Conservation (phyloP, 2,113 vertebrate genomes). For the Myotis yumanensis region DNA sequence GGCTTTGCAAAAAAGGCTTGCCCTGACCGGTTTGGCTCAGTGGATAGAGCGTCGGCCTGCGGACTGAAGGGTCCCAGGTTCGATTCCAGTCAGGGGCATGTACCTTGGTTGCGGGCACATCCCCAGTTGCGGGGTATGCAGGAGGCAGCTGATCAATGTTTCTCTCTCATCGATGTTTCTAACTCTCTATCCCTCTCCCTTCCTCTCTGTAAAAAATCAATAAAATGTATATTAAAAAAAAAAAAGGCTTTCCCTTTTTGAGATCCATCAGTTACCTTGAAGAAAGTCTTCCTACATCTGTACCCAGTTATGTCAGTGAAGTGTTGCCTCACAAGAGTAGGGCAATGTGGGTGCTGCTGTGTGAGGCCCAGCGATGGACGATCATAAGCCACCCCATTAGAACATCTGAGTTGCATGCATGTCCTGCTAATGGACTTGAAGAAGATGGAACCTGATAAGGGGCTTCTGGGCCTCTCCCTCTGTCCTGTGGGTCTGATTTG, state of each 20-base stretch:
- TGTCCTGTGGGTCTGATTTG: not conserved
- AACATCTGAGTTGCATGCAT: not conserved
- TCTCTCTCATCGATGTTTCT: too few species aligned
- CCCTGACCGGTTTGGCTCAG: too few species aligned
- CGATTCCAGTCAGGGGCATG: too few species aligned
- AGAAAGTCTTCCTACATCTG: not conserved
- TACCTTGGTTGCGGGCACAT: too few species aligned
- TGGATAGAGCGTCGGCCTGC: too few species aligned
- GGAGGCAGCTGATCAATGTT: too few species aligned
- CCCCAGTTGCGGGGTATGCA: too few species aligned
- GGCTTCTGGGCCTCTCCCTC: not conserved
- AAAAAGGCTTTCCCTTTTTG: not conserved
- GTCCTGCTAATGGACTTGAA: not conserved
- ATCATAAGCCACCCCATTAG: not conserved
- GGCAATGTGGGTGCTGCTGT: accelerated
- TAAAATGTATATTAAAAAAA: not conserved
- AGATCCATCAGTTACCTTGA: not conserved
- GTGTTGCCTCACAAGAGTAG: not conserved
- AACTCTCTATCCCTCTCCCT: too few species aligned
- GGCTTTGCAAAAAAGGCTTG: not conserved
- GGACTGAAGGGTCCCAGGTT: too few species aligned
- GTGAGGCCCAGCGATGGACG: accelerated
- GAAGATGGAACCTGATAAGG: not conserved
- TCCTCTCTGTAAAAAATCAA: too few species aligned
- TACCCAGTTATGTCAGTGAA: not conserved